phyloP scores from a whole-genome alignment of 2,888 invertebrate species.

The Coremacera marginata region DNA sequence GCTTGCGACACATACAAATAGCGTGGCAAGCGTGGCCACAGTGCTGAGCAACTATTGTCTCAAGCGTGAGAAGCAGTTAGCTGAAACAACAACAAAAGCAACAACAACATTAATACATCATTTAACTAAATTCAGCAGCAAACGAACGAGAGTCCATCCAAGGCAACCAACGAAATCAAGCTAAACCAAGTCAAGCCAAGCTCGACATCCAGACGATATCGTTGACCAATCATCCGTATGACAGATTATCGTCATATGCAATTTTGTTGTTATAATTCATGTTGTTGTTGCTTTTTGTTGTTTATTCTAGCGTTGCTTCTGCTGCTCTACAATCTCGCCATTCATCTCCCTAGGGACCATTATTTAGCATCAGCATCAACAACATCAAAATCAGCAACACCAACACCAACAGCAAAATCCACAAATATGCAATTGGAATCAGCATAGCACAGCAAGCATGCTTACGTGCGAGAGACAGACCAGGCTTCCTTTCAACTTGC shows the following conservation, averaged over 20 bases:
- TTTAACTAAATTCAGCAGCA: no score
- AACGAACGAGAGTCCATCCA: no score
- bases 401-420: not conserved
- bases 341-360: conserved; percentile 7
- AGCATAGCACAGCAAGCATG: not conserved
- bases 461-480: not conserved
- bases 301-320: no score
- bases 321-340: not conserved
- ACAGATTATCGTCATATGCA: conserved; percentile 12
- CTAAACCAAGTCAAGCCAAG: not conserved
- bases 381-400: not conserved
- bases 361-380: conserved; percentile 20
- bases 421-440: not conserved
- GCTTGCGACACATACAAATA: no score
- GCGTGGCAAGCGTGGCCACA: no score
- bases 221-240: conserved; percentile 2
- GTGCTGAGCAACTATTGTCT: no score
- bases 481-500: not conserved
- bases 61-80: no score
- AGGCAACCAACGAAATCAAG: not conserved
- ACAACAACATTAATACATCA: no score
- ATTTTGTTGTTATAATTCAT: not conserved
- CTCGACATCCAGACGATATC: not conserved
- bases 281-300: not conserved
- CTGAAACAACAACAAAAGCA: no score